Conservation (phyloP, 1,140 invertebrate species). For the Lamellibrachia luymesi region DNA sequence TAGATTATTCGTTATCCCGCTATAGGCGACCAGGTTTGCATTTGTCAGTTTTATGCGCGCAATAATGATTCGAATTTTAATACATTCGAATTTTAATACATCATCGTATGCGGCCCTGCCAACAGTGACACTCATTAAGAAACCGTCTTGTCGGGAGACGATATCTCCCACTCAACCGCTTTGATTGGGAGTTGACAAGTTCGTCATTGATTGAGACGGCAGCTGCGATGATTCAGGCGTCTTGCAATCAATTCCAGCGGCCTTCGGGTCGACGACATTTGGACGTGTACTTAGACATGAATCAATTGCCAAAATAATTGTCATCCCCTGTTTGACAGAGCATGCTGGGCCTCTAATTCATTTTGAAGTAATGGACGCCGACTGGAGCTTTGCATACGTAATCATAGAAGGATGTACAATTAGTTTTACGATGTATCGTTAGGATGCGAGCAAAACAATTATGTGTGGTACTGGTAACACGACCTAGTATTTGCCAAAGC, state of each 20-base stretch:
- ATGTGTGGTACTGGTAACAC: neutral
- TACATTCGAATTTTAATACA: no score
- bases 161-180: no score
- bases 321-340: neutral
- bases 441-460: neutral
- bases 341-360: neutral
- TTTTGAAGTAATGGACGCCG: neutral
- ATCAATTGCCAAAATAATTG: neutral
- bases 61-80: no score
- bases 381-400: neutral
- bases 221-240: neutral
- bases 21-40: no score
- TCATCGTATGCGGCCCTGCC: neutral
- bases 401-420: neutral
- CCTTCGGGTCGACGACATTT: neutral
- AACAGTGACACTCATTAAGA: neutral
- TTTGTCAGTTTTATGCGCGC: no score
- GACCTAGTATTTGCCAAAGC: neutral
- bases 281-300: neutral
- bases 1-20: no score
- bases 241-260: neutral
- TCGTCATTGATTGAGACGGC: neutral
- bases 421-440: neutral
- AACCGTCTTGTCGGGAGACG: no score
- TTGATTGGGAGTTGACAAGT: neutral